Base-by-base conservation (phyloP, 2,888 invertebrate species). In the Ormyrus thymus region DNA sequence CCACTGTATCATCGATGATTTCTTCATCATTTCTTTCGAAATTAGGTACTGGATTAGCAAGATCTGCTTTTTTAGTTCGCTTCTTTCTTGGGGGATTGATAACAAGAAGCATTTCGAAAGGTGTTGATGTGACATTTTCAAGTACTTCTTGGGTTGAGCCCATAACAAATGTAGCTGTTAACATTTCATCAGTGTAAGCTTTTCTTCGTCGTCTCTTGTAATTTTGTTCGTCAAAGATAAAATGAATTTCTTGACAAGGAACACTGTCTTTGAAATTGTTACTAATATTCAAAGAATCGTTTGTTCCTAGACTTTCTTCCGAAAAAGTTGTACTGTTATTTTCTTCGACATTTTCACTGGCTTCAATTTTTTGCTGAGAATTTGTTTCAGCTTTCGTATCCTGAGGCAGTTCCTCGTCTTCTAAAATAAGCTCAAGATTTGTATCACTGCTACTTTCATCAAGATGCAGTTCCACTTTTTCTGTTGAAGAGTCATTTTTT, bases 181-280 rank as follows among this genome's bases (percentile, higher is more conserved):
- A 55, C n/a, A 76, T 76, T 0, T 48, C 9, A 10, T 72, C 55
- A 1, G 9, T 51, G 56, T 72, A 72, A 9, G 3, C 13, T 61
- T 76, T 73, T n/a, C 77, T 73, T 45, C 69, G 69, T 68, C 29
- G 65, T 10, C 46, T 78, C 15, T 75, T 80, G 13, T 65, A 51
- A n/a, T 45, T 56, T 7, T 59, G 15, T 6, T 75, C 66, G 6
- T 77, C 51, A 11, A 71, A 80, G 6, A 46, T 9, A 1, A 62
- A 11, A 7, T 48, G 43, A 9, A 75, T 61, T 7, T 80, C 76
- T 11, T 59, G 43, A 13, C 65, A 65, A 0, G 46, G n/a, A 6
- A 10, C 11, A 11, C 10, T 66, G 6, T 10, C 10, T 58, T 74
- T 56, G 2, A 45, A 50, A 0, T 6, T 43, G n/a, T 15, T 51